A percentile compares a stretch with the other conserved stretches of the same genome.
phyloP scores from a whole-genome alignment of 2,888 invertebrate species.

The Andrena flavipes region DNA sequence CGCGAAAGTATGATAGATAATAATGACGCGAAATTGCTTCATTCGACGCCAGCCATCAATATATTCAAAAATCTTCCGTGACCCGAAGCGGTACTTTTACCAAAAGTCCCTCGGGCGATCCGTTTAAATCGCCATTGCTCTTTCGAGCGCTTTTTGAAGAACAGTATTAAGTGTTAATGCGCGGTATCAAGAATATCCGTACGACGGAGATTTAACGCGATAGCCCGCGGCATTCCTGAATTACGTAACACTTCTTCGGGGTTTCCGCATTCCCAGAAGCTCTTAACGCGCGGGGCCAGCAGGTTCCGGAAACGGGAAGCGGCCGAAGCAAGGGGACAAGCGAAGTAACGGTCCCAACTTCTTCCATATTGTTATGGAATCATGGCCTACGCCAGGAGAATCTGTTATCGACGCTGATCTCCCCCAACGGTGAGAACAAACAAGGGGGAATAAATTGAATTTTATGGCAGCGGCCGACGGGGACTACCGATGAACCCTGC shows the following conservation, averaged over 20 bases:
- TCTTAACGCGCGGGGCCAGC: slow-evolving; percentile 35
- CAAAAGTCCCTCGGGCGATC: neutral
- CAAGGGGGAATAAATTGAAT: slow-evolving; percentile 69
- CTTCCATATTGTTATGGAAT: slow-evolving; percentile 62
- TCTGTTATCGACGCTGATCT: slow-evolving; percentile 62
- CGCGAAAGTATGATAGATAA: no score
- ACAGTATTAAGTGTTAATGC: neutral
- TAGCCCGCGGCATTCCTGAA: slow-evolving; percentile 17
- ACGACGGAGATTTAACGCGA: slow-evolving; percentile 12
- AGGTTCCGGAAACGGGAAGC: slow-evolving; percentile 63
- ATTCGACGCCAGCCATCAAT: no score
- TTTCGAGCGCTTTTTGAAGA: neutral
- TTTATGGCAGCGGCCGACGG: slow-evolving; percentile 52
- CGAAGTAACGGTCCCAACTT: slow-evolving; percentile 57
- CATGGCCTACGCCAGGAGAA: slow-evolving; percentile 51
- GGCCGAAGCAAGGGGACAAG: slow-evolving; percentile 50
- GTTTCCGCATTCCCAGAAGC: slow-evolving; percentile 54
- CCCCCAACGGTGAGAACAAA: slow-evolving; percentile 63
- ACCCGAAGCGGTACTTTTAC: neutral
- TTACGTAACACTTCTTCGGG: slow-evolving; percentile 22
- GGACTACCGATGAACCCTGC: slow-evolving; percentile 15
- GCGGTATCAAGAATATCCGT: neutral
- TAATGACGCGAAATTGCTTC: no score
- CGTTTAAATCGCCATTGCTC: neutral
- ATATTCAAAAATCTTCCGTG: neutral